Base-by-base conservation (phyloP, 2,888 invertebrate species). In the Anaspis maculata region DNA sequence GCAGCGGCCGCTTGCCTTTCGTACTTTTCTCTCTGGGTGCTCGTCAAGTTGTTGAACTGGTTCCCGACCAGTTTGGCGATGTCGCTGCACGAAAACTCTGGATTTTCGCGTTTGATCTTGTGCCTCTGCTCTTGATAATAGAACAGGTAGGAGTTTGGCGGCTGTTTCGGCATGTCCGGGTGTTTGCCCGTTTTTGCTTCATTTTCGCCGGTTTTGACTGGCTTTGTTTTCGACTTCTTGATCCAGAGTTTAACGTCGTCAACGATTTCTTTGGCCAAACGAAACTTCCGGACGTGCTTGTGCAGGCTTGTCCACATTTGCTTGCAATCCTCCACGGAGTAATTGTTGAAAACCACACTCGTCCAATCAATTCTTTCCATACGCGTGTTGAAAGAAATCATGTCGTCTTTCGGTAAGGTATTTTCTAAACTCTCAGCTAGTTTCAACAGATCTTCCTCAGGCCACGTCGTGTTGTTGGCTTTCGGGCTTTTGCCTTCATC, bases 21-120 rank as follows among this genome's bases (percentile, higher is more conserved):
- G 41, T 72, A 73, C 45, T 68, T 69, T 37, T 60, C 55, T 52
- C 66, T 64, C 42, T 70, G 67, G 28, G 64, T 60, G 3, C 64
- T 61, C 6, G 69, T 49, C 23, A 74, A 48, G 7, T 57, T 54
- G 25, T 68, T 64, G 48, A 65, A 74, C 51, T 67, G 61, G 42
- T 66, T 61, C 3, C 67, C 66, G 25, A 71, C 62, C 28, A 60
- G 49, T 51, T 68, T 69, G 2, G 70, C 66, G 13, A 73, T 49
- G 40, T 69, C 67, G 1, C 11, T 22, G n/a, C 15, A 9, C 3
- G 5, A 0, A 10, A 30, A 14, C 1, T 11, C 15, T 4, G 36
- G 33, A 19, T 32, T 16, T n/a, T 32, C 27, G 3, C 24, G 12
- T n/a, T 13, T n/a, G 1, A 39, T 11, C 6, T 21, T 28, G 3